Base-by-base conservation (phyloP, 2,113 vertebrate genomes). In the Asarcornis scutulata region DNA sequence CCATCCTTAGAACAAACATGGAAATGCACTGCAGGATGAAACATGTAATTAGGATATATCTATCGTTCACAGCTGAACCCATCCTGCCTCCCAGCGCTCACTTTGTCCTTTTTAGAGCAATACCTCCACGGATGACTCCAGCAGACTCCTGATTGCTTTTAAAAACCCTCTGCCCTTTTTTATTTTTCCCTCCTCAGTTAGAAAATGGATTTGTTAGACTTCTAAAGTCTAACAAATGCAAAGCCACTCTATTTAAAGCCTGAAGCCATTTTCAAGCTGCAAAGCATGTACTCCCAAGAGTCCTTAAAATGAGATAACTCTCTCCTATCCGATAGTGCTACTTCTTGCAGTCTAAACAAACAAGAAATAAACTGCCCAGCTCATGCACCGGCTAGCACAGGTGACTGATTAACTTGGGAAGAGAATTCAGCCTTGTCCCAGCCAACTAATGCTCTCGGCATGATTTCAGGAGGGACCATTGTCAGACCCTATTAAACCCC, bases 131-230 rank as follows among this genome's bases (percentile, higher is more conserved):
- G 76, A 71, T 80, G 60, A 12, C 5, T 38, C 56, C 1, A 4
- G 15, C 56, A 67, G 53, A 40, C 9, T 67, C 58, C 11, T 31
- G 36, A 10, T 11, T 32, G 12, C 9, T 27, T 74, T 75, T 25
- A 8, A n/a, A 81, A 77, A 13, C 8, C 55, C 27, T 0, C 2
- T 5, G 9, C 9, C 7, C 2, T 0, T 13, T 11, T 55, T 13
- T n/a, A n/a, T n/a, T n/a, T 10, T 26, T 17, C 10, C 3, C 12
- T 16, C 11, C 32, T 58, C 2, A 2, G 40, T 40, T 40, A 40
- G 9, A 23, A 73, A 36, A 75, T 5, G 6, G 22, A 50, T 17
- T 18, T 55, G 2, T 40, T 40, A 40, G 40, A 40, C 58, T 74
- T 42, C 52, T 31, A 3, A 1, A 69, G 48, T 23, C 77, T 31